Percentiles rank a stretch among this genome's conserved stretches.
Conservation (phyloP, 2,113 vertebrate species). For the Elgaria multicarinata region DNA sequence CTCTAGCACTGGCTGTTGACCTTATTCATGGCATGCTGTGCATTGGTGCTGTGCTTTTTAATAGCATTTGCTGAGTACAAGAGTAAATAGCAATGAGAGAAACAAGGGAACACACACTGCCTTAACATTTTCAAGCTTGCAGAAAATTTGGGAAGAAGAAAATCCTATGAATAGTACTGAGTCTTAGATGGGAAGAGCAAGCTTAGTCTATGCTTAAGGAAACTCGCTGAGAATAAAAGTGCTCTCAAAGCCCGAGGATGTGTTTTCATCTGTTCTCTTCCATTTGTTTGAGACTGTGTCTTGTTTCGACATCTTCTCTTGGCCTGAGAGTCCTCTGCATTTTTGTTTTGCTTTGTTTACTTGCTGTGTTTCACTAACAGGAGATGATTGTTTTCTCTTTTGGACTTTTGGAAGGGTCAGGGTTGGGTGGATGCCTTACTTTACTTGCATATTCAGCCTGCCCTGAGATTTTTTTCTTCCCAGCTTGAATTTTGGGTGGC, state of each 20-base stretch:
- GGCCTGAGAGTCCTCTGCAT: conserved; percentile 44
- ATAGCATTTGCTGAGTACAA: conserved; percentile 10
- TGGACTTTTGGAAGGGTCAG: conserved; percentile 21
- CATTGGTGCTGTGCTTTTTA: not conserved
- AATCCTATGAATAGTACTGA: conserved; percentile 25
- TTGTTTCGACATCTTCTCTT: conserved; percentile 44
- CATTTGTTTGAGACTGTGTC: conserved; percentile 52
- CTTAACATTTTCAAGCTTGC: conserved; percentile 33
- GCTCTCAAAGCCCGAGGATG: not conserved
- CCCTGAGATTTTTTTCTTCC: not conserved
- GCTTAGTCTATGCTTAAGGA: conserved; percentile 38
- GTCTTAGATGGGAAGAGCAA: not conserved
- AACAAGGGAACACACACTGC: not conserved
- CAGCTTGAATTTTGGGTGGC: not conserved
- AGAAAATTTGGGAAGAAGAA: conserved; percentile 17
- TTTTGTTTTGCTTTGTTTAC: conserved; percentile 46
- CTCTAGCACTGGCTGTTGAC: not conserved
- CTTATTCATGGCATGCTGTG: not conserved
- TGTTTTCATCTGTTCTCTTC: conserved; percentile 59
- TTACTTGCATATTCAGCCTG: conserved; percentile 23
- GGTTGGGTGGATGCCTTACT: not conserved
- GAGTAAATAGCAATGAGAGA: conserved; percentile 19
- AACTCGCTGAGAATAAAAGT: conserved; percentile 8
- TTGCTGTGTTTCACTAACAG: conserved; percentile 48
- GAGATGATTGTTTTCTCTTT: conserved; percentile 49